Evolutionary conservation across 2,888 invertebrate genomes (phyloP).

Genomic region (Rapana venosa): DNA sequence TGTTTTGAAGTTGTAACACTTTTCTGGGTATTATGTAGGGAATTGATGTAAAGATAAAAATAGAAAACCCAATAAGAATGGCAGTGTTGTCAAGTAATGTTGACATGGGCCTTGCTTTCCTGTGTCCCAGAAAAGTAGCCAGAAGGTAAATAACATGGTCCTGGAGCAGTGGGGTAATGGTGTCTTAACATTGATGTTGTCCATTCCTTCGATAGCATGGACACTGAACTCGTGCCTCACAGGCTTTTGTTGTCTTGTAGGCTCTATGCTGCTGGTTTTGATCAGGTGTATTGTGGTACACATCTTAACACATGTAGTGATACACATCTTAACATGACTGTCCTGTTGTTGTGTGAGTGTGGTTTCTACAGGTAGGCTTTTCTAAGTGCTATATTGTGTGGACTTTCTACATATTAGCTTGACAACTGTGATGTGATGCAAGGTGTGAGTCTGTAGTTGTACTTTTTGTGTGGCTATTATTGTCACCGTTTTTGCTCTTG

Average conservation of each 20-base stretch:
- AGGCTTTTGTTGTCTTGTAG: not conserved
- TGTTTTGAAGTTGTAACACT: too few species aligned
- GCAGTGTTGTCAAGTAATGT: not conserved
- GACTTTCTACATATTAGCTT: not conserved
- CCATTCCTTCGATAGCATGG: constrained; percentile 35
- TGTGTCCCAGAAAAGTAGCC: constrained; percentile 42
- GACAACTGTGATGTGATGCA: not conserved
- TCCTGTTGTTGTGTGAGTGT: not conserved
- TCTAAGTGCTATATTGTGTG: not conserved
- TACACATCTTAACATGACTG: not conserved
- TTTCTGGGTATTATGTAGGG: too few species aligned
- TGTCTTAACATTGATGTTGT: constrained; percentile 44
- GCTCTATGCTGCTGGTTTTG: not conserved
- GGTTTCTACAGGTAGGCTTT: not conserved
- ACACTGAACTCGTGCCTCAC: not conserved
- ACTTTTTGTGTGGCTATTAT: not conserved
- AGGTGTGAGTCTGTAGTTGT: not conserved
- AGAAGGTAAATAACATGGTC: constrained; percentile 37
- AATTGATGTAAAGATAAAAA: too few species aligned
- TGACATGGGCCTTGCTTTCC: constrained; percentile 11
- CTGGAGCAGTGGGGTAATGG: constrained; percentile 26
- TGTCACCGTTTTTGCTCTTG: not conserved
- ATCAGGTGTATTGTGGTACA: not conserved
- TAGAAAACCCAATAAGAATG: too few species aligned
- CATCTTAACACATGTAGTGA: not conserved